phyloP scores from a whole-genome alignment of 2,113 vertebrate species.

The Conger conger region DNA sequence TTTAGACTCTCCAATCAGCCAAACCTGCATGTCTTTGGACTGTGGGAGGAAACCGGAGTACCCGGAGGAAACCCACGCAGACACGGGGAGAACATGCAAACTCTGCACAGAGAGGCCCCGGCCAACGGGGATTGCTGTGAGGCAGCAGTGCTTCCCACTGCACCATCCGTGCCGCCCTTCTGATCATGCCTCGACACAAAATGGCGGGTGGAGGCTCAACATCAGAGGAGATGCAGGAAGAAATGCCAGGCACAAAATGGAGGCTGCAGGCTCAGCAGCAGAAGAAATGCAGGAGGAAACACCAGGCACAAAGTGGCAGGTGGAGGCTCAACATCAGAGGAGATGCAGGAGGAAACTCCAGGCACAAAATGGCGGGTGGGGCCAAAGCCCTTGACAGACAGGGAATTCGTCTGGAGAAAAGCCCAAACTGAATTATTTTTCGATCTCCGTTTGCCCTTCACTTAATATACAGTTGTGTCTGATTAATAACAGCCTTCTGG shows the following conservation, averaged over 20 bases:
- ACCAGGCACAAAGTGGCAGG: background rate
- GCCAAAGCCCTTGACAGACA: background rate
- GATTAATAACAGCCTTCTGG: constrained; percentile 11
- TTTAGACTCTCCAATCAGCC: too few species aligned
- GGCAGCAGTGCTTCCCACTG: too few species aligned
- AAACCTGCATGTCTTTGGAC: too few species aligned
- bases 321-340: background rate
- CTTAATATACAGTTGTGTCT: background rate
- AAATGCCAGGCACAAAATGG: background rate
- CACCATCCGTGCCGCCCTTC: too few species aligned
- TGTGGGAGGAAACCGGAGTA: too few species aligned
- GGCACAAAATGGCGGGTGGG: background rate
- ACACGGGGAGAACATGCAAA: too few species aligned
- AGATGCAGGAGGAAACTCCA: background rate
- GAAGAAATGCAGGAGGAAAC: background rate
- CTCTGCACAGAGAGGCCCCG: too few species aligned
- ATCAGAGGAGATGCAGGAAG: background rate
- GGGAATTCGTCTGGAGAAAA: constrained; percentile 5
- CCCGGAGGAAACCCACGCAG: too few species aligned
- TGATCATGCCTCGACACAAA: too few species aligned
- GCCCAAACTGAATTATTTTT: background rate
- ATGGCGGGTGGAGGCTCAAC: background rate
- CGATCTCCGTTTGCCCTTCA: background rate
- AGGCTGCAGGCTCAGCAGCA: too few species aligned
- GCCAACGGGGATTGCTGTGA: too few species aligned